A percentile compares a stretch with the other conserved stretches of the same genome.
Evolutionary conservation across 2,797 vertebrate species (phyloP).

Genomic region (Leucoraja ocellata): DNA sequence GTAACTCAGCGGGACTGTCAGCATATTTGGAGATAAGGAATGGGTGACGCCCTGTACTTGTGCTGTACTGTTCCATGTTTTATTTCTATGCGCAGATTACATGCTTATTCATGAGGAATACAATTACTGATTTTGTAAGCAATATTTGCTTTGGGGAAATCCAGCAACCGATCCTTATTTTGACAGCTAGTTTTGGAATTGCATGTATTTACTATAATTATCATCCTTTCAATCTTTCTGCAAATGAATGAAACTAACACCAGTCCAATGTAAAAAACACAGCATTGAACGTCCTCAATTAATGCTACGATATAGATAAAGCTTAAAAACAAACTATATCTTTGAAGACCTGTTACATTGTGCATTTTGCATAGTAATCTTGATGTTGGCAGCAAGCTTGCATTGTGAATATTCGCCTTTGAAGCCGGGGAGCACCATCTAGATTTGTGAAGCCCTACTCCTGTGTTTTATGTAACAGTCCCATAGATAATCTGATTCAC

Average conservation of each 20-base stretch:
- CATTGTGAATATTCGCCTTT: background rate
- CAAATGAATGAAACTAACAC: background rate
- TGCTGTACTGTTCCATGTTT: too few species aligned
- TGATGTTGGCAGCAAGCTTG: background rate
- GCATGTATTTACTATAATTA: background rate
- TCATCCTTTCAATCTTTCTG: background rate
- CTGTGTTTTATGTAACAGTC: background rate
- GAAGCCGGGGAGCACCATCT: background rate
- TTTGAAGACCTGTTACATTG: background rate
- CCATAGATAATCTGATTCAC: background rate
- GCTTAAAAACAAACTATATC: background rate
- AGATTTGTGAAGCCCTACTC: background rate
- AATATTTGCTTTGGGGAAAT: background rate
- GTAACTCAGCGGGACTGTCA: too few species aligned
- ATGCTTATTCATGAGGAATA: background rate
- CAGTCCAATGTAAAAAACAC: background rate
- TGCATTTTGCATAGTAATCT: background rate
- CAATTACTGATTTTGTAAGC: background rate
- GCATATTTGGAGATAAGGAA: too few species aligned
- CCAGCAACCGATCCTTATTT: background rate
- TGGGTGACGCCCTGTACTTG: too few species aligned
- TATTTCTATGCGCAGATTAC: too few species aligned
- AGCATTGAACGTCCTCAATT: background rate
- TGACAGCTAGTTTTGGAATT: background rate
- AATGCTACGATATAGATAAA: background rate